Conservation (phyloP, 2,797 vertebrate genomes). For the Capromys pilorides region DNA sequence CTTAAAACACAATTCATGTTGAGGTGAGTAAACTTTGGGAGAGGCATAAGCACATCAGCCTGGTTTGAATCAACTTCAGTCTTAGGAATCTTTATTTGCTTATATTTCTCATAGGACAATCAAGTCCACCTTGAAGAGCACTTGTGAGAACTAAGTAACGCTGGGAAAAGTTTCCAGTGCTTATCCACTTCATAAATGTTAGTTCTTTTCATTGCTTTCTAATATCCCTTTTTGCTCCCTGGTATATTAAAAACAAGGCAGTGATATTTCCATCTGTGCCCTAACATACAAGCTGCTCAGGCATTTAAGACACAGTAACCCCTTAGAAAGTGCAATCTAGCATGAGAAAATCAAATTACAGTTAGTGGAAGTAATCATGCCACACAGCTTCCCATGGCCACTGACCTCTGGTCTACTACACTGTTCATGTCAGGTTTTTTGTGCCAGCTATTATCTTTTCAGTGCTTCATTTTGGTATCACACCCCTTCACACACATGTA, state of each 20-base stretch:
- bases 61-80: background rate
- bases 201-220: background rate
- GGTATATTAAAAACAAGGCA: background rate
- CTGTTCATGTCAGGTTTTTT: background rate
- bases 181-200: background rate
- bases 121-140: background rate
- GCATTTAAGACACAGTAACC: background rate
- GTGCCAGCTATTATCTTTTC: background rate
- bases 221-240: background rate
- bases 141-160: background rate
- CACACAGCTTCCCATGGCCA: accelerated
- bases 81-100: background rate
- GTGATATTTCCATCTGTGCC: background rate
- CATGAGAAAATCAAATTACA: background rate
- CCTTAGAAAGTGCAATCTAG: background rate
- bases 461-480: background rate
- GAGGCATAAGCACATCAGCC: accelerated
- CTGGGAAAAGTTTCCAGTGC: background rate
- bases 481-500: accelerated
- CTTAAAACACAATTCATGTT: background rate
- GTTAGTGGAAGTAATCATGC: background rate
- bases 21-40: background rate
- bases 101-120: background rate
- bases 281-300: background rate
- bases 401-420: background rate